phyloP scores from a whole-genome alignment of 2,797 vertebrate species.

The Cyclopterus lumpus region DNA sequence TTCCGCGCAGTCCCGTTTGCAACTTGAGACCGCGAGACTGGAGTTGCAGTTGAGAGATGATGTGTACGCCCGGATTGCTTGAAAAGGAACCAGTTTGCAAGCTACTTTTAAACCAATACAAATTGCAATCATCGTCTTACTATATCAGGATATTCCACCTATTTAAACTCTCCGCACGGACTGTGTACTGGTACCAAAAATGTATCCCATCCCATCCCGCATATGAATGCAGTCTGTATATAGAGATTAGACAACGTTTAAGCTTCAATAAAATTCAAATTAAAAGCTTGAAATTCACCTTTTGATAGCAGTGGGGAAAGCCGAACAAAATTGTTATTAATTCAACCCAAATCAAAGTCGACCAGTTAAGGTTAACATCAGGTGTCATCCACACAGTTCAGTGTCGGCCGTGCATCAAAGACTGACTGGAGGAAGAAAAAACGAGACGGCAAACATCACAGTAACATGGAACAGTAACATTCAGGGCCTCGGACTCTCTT shows the following conservation, averaged over 20 bases:
- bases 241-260: background rate
- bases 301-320: background rate
- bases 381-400: background rate
- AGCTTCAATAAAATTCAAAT: background rate
- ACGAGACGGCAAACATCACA: background rate
- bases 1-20: background rate
- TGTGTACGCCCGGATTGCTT: background rate
- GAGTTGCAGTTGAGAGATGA: background rate
- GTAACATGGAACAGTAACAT: background rate
- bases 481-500: background rate
- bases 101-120: background rate
- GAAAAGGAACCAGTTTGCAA: background rate
- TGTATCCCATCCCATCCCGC: background rate
- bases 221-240: background rate
- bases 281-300: background rate
- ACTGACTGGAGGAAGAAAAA: background rate
- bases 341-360: background rate
- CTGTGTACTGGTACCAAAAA: background rate
- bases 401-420: background rate
- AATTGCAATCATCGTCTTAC: background rate
- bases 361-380: background rate
- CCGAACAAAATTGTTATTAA: background rate
- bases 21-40: background rate
- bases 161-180: background rate
- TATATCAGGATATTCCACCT: background rate